Evolutionary conservation across 2,113 vertebrate species (phyloP), one percentile per base, ranked within the genome.

Genomic region (Sialia sialis): DNA sequence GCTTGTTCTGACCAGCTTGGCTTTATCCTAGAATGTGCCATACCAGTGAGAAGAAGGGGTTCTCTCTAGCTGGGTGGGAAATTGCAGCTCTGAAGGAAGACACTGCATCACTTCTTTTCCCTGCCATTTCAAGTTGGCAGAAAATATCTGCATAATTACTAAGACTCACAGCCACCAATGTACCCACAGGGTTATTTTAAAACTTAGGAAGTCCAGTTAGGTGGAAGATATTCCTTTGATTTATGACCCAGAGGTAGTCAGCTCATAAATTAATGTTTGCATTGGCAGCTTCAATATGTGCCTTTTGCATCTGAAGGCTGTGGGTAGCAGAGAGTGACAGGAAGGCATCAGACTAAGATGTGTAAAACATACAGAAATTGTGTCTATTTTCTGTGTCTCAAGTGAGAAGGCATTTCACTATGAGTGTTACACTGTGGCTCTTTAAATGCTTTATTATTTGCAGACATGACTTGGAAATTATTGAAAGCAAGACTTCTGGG

Each of bases 381-480:
- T 85, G 66, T 94, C 85, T 81, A 29, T 91, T 94, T 95, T 91
- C 66, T 15, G 5, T 72, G 84, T 84, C 75, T 86, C 60, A 76
- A 73, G 64, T 78, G 84, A 92, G 84, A 87, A 95, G 64, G 79
- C 84, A 90, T 95, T 96, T 95, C 52, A 43, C 68, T 60, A 12
- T 23, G 52, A 72, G 38, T 85, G 69, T 91, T 94, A 81, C 1
- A 68, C 48, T 3, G 1, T 44, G 78, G 52, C 36, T 80, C 4
- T 88, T 93, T 76, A 85, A 89, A 92, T 94, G 62, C 20, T 81
- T 87, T 43, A 62, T 93, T 88, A 91, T 91, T 97, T 93, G 82
- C 67, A 95, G 93, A 60, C 76, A 79, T 82, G 68, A 78, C 67
- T 95, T 19, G 46, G 38, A 58, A 60, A 70, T 59, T 69, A 85